Evolutionary conservation across 1,140 invertebrate species (phyloP).

Genomic region (Pissodes strobi): DNA sequence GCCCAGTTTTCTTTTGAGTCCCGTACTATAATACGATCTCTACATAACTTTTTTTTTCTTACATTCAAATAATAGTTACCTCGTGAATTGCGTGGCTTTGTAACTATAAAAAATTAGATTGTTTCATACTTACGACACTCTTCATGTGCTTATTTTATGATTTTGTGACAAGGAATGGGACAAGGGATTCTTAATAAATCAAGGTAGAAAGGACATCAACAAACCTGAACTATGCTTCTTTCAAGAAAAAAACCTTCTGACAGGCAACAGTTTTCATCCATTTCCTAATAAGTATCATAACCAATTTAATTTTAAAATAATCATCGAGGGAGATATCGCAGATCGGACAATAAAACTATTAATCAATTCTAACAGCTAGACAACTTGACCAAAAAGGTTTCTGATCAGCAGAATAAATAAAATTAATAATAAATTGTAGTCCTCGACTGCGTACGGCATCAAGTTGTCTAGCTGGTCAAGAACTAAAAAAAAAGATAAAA

Average conservation of each 20-base stretch:
- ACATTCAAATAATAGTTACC: not conserved
- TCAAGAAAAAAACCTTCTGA: constrained; percentile 53
- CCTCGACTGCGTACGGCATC: not conserved
- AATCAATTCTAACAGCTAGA: not conserved
- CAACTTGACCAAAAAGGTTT: too few species aligned
- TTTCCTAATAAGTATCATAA: constrained; percentile 54
- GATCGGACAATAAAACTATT: too few species aligned
- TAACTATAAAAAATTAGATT: too few species aligned
- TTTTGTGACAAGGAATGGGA: not conserved
- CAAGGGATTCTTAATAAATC: constrained; percentile 11
- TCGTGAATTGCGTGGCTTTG: too few species aligned
- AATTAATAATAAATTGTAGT: too few species aligned
- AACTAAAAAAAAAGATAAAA: constrained; percentile 17
- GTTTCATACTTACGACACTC: too few species aligned
- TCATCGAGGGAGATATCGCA: too few species aligned
- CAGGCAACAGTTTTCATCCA: constrained; percentile 47
- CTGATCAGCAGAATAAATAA: too few species aligned
- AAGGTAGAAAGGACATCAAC: constrained; percentile 54
- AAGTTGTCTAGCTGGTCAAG: too few species aligned
- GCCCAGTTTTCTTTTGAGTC: too few species aligned
- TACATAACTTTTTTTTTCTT: not conserved
- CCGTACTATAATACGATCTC: too few species aligned
- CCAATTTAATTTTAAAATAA: too few species aligned
- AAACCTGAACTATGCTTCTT: constrained; percentile 54
- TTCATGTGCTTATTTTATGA: not conserved